Percentiles rank a stretch among this genome's conserved stretches.
These are phyloP conservation scores for Pica pica DNA, from an alignment of 2,113 vertebrate species.

Conservation along the genomic window DNA sequence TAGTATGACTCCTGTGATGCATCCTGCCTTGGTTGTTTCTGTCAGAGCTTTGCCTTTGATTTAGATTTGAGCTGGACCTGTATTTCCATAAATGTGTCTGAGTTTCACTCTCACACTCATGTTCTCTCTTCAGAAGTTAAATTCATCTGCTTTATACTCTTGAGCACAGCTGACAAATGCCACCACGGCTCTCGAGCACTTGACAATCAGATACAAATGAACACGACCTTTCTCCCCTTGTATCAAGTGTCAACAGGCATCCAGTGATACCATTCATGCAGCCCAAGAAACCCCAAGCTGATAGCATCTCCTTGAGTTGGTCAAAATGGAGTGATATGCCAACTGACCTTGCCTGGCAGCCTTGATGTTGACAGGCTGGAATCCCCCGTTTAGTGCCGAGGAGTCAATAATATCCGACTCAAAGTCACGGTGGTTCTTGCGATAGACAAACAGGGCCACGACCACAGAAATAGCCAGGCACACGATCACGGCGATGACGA, in stretches of 20 bases:
- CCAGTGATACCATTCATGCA: neutral
- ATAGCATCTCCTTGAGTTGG: neutral
- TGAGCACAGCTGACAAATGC: neutral
- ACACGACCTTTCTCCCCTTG: neutral
- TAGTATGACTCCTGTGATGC: neutral
- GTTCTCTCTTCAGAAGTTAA: neutral
- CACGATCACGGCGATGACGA: slow-evolving; percentile 90
- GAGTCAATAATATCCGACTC: slow-evolving; percentile 93
- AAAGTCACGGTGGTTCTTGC: slow-evolving; percentile 93
- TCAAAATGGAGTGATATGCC: neutral
- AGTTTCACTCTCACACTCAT: neutral
- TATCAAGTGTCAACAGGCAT: neutral
- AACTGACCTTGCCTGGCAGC: slow-evolving; percentile 89
- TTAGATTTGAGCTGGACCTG: neutral
- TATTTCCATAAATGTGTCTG: neutral
- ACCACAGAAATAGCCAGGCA: slow-evolving; percentile 90
- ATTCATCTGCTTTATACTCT: neutral
- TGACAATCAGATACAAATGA: neutral
- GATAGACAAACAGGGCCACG: slow-evolving; percentile 90
- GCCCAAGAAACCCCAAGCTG: neutral
- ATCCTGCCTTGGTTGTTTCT: neutral
- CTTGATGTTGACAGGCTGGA: slow-evolving; percentile 94
- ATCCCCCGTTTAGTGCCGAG: slow-evolving; percentile 89
- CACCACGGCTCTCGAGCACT: neutral
- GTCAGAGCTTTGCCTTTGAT: neutral